A percentile compares a stretch with the other conserved stretches of the same genome.
phyloP scores from a whole-genome alignment of 1,140 invertebrate genomes.

The Temnothorax longispinosus region DNA sequence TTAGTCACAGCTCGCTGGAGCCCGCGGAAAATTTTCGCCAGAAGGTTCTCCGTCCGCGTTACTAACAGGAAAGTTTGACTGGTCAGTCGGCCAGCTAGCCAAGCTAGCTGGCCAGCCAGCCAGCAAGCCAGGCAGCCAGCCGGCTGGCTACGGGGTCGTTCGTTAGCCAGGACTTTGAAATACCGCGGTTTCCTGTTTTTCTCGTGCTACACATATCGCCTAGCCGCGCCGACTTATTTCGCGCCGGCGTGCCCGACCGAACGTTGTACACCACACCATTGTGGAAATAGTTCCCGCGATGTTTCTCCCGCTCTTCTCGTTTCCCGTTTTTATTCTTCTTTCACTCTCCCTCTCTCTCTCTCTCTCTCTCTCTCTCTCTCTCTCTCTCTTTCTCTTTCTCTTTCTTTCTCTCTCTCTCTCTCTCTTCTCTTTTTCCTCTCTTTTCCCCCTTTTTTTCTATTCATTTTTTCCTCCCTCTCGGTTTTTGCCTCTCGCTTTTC shows the following conservation, averaged over 20 bases:
- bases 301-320: conserved; percentile 24
- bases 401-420: background rate
- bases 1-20: conserved; percentile 63
- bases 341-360: background rate
- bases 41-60: conserved; percentile 20
- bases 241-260: conserved; percentile 12
- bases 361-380: background rate
- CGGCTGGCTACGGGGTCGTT: conserved; percentile 41
- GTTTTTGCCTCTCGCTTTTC: conserved; percentile 28
- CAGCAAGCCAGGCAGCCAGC: background rate
- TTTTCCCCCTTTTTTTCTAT: background rate
- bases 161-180: conserved; percentile 66
- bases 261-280: conserved; percentile 39
- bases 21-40: conserved; percentile 63
- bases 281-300: conserved; percentile 55
- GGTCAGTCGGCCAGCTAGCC: background rate
- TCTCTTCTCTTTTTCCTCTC: background rate
- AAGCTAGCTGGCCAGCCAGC: background rate
- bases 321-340: conserved; percentile 9
- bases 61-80: conserved; percentile 60
- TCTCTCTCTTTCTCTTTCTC: too few species aligned
- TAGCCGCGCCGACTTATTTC: conserved; percentile 43
- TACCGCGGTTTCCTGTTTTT: conserved; percentile 63
- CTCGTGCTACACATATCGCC: conserved; percentile 53
- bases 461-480: background rate